Conservation (phyloP, 2,113 vertebrate species). For the Podarcis cretensis region DNA sequence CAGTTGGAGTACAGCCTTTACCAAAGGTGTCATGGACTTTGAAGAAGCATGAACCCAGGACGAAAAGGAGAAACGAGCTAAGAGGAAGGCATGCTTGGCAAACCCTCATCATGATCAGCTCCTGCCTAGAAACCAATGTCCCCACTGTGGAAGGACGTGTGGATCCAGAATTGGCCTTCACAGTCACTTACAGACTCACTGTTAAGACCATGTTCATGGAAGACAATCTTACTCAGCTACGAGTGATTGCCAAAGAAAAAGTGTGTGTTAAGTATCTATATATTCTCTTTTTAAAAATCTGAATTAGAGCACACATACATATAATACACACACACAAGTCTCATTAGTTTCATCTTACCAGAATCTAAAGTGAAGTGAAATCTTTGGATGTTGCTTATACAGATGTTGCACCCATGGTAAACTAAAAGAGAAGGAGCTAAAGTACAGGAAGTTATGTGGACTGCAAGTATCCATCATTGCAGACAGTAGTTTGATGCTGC, state of each 20-base stretch:
- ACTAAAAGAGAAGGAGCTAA: conserved; percentile 74
- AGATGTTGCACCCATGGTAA: conserved; percentile 86
- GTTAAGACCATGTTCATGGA: no score
- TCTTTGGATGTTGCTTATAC: conserved; percentile 79
- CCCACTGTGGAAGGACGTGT: no score
- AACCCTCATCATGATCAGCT: no score
- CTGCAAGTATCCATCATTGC: conserved; percentile 74
- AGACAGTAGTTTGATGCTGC: conserved; percentile 63
- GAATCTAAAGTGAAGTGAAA: conserved; percentile 76
- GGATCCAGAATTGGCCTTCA: no score
- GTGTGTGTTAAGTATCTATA: background rate
- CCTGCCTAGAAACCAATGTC: no score
- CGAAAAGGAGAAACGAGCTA: no score
- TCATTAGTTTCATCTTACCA: conserved; percentile 74
- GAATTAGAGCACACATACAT: conserved; percentile 46
- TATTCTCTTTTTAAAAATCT: conserved; percentile 36
- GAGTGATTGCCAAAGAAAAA: background rate
- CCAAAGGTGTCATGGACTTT: no score
- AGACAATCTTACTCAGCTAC: no score
- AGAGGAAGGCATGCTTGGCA: no score
- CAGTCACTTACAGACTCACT: no score
- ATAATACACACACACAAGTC: conserved; percentile 63
- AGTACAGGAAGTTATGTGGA: conserved; percentile 82
- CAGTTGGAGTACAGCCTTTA: no score
- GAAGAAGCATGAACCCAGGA: no score